Base-by-base conservation (phyloP, 1,140 invertebrate species). In the Neuroterus valhalla region DNA sequence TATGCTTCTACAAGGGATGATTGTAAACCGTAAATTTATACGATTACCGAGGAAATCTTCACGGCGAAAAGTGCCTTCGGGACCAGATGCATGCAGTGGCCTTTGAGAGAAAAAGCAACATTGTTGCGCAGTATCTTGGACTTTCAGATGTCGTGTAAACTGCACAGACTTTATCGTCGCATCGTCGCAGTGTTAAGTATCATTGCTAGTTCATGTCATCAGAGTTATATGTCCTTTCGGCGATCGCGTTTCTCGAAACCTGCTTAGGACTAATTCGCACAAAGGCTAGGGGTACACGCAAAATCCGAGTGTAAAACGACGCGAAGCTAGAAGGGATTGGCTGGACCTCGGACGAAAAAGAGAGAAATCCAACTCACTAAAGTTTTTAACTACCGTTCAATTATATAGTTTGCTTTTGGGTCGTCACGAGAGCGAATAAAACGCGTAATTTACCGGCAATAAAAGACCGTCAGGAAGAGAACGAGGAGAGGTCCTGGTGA, bases 381-480 rank as follows among this genome's bases (percentile, higher is more conserved):
- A 86, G 84, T 77, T 82, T 84, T 69, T 81, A 82, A 84, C 78
- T 78, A 81, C 77, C 77, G 79, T 85, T 84, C 82, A 87, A 87
- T 88, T 85, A 86, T 86, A 84, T 71, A 84, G 79, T 86, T 85
- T 82, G 77, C 74, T 85, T 85, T 85, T 71, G 76, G 79, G 71
- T 83, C 79, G 78, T 85, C 81, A 80, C 76, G 70, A 75, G 81
- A 81, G 42, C 81, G 82, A 87, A 90, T 88, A 88, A 90, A 90
- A 73, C 81, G 77, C 78, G 84, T 88, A 87, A 89, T 89, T 90
- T 89, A 89, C 88, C 83, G 85, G 83, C 80, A 87, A 88, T 89
- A 89, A 89, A 89, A 86, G 80, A 78, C 72, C 66, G 52, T 78
- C 74, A 78, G 67, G 74, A 73, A 78, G 78, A 76, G 70, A 71